Evolutionary conservation across 2,113 vertebrate genomes (phyloP), one percentile per base, ranked within the genome.

Genomic region (Corydoras maculifer): DNA sequence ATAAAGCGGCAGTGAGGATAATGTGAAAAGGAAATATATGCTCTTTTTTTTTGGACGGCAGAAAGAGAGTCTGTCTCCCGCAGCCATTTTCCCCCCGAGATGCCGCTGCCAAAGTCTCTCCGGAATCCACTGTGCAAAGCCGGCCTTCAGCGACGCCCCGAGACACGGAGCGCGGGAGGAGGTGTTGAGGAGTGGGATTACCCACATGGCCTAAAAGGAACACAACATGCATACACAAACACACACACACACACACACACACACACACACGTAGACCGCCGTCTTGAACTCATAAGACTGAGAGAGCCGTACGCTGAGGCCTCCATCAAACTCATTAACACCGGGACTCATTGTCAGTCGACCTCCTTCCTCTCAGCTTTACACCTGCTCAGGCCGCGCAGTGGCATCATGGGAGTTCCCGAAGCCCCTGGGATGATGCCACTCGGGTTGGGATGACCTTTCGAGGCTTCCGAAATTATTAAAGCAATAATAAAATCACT

Each of bases 331-430:
- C 29, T 31, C 29, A 60, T 7, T 54, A 8, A 62, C 29, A 53
- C 62, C 54, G 18, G 18, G 18, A 25, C 31, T 65, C 9, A 59
- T 65, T 86, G 86, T 86, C 82, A 86, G 85, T 82, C 83, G 81
- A 78, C 81, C 75, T 77, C 58, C 73, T 82, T 84, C 85, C 84
- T 85, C 80, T 84, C 83, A 85, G 87, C 86, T 79, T 82, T 84
- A 82, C 87, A 90, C 87, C 87, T 90, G 89, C 86, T 85, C 85
- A 82, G 80, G 84, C 73, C 78, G 84, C 83, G 84, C 79, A 71
- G 78, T 85, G 84, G 87, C 84, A 80, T 78, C 81, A 78, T 78
- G 81, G 64, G 76, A 73, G 63, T 48, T 72, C 57, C 75, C 54
- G 35, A 70, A 70, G 57, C 75, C 67, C 65, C 60, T 71, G 73